Base-by-base conservation (phyloP, 2,888 invertebrate species). In the Ommatoiulus sabulosus region DNA sequence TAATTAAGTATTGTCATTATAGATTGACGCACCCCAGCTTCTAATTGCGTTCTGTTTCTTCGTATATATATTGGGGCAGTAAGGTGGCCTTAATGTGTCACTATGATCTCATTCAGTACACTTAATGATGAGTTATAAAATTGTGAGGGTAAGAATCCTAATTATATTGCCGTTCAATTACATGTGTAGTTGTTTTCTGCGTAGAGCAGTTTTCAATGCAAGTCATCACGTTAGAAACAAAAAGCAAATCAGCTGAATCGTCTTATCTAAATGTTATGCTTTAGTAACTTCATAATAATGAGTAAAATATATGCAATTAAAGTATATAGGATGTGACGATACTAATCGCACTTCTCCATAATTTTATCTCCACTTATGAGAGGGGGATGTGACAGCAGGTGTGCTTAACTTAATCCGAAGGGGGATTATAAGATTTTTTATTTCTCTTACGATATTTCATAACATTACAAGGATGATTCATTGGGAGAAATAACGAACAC, bases 371-470 rank as follows among this genome's bases (percentile, higher is more conserved):
- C 17, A n/a, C n/a, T 5, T 17, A n/a, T n/a, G n/a, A 57, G 17
- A 52, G n/a, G 57, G 57, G n/a, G 57, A 57, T 57, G n/a, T 57
- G n/a, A 57, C 57, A 57, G 57, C 57, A 57, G 57, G 57, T 57
- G 57, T 57, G 57, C 57, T 57, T 17, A n/a, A 57, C n/a, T 17
- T 57, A 57, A 57, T n/a, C 72, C 5, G 15, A 57, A 57, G 57
- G 17, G 57, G 17, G 17, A 57, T 57, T 57, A 17, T 57, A 17
- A 0, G 15, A 15, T 57, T 57, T 57, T 15, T 57, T 12, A 57
- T 24, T 72, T 72, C n/a, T 24, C 10, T 24, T 10, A 24, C 24
- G 72, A 72, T 24, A 24, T 72, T 24, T 72, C 24, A 72, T 3
- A 72, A 24, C 20, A 72, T n/a, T 35, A 35, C n/a, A 12, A n/a